Conservation (phyloP, 2,113 vertebrate genomes). For the Misgurnus anguillicaudatus region DNA sequence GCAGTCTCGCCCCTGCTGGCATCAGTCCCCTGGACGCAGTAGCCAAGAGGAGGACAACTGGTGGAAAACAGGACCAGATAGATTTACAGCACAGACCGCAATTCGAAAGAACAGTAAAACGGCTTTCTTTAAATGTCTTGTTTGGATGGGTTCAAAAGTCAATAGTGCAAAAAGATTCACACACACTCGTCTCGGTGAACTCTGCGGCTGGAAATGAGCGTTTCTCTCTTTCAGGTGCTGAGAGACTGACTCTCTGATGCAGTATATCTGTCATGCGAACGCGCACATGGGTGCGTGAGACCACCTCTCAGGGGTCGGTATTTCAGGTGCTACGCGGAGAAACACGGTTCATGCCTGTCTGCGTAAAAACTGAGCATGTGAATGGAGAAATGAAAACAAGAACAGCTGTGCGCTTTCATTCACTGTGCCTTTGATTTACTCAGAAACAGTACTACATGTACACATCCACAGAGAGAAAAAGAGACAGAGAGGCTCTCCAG, state of each 20-base stretch:
- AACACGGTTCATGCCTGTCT: conserved; percentile 44
- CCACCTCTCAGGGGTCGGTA: conserved; percentile 53
- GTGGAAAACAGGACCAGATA: conserved; percentile 33
- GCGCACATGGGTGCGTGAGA: conserved; percentile 34
- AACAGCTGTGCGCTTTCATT: conserved; percentile 27
- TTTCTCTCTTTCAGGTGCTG: conserved; percentile 56
- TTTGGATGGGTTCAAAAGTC: conserved; percentile 51
- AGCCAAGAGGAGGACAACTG: conserved; percentile 47
- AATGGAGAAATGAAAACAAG: conserved; percentile 25
- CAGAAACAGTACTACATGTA: conserved; percentile 26
- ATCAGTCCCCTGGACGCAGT: background rate
- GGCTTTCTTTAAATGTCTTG: conserved; percentile 23
- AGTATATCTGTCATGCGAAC: conserved; percentile 56
- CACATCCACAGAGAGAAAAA: conserved; percentile 25
- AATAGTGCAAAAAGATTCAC: conserved; percentile 43
- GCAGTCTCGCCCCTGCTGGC: conserved; percentile 19
- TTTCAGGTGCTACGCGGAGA: conserved; percentile 54
- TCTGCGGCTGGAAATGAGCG: conserved; percentile 55
- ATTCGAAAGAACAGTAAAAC: conserved; percentile 35
- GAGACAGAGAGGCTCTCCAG: conserved; percentile 26
- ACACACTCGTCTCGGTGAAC: conserved; percentile 38
- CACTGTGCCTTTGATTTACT: conserved; percentile 35
- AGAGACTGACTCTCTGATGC: conserved; percentile 61
- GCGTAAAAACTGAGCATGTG: conserved; percentile 14
- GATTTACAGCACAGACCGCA: conserved; percentile 48